Conservation (phyloP, 2,113 vertebrate species). For the Oenanthe oenanthe region DNA sequence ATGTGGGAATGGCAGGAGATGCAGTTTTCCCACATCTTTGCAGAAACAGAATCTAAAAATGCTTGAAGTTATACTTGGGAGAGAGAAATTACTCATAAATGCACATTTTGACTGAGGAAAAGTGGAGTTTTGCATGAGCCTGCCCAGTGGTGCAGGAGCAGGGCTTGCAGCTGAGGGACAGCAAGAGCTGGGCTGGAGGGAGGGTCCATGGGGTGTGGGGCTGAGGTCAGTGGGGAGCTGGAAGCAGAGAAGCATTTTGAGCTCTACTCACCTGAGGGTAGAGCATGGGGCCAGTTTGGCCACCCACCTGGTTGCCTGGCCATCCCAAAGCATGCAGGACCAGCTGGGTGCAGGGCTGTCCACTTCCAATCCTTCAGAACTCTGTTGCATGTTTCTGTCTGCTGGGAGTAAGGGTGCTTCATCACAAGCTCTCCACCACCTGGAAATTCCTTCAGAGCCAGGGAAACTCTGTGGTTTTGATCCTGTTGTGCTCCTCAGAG, state of each 20-base stretch:
- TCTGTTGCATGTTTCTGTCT: not conserved
- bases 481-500: not conserved
- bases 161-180: not conserved
- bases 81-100: not conserved
- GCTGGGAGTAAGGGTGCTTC: not conserved
- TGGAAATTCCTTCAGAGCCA: not conserved
- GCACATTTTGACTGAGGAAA: not conserved
- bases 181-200: accelerated
- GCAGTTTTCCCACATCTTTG: not conserved
- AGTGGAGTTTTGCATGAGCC: not conserved
- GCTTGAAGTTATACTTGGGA: not conserved
- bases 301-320: not conserved
- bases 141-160: not conserved
- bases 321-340: not conserved
- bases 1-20: not conserved
- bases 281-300: not conserved
- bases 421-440: not conserved
- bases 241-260: not conserved
- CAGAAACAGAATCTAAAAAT: not conserved
- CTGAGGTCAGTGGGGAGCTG: not conserved
- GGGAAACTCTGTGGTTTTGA: not conserved
- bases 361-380: not conserved
- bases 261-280: not conserved
- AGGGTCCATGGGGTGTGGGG: accelerated
- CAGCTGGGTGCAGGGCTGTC: not conserved